phyloP scores from a whole-genome alignment of 2,888 invertebrate species.

The Lepidonotus clava region DNA sequence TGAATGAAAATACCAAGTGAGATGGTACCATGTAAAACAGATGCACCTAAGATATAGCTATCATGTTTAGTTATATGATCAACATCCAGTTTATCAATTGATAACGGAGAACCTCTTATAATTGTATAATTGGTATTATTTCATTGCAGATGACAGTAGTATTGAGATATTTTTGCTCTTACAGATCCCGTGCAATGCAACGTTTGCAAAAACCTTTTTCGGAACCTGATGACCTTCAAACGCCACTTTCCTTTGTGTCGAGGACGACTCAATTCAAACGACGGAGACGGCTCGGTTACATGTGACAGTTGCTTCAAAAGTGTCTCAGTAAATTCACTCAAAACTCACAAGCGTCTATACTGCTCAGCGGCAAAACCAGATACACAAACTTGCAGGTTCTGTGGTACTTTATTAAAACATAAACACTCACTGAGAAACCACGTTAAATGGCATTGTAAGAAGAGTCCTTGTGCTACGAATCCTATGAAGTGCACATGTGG shows the following conservation, averaged over 20 bases:
- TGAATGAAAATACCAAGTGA: too few species aligned
- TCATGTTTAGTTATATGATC: not conserved
- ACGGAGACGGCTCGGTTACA: not conserved
- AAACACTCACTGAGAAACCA: slow-evolving; percentile 35
- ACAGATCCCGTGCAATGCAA: slow-evolving; percentile 38
- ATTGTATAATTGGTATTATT: too few species aligned
- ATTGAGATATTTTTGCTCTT: too few species aligned
- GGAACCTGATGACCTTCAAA: slow-evolving; percentile 21
- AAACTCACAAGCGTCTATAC: slow-evolving; percentile 12
- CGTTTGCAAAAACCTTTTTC: slow-evolving; percentile 1
- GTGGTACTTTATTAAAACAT: not conserved
- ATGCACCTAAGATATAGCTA: not conserved
- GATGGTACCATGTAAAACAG: too few species aligned
- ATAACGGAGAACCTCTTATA: not conserved
- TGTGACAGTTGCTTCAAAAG: not conserved
- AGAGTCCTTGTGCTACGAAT: not conserved
- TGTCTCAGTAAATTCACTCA: not conserved
- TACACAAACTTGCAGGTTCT: not conserved
- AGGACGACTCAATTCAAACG: not conserved
- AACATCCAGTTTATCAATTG: not conserved
- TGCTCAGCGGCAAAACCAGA: slow-evolving; percentile 14
- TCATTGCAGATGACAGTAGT: too few species aligned
- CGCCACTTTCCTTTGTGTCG: not conserved
- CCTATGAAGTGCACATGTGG: slow-evolving; percentile 2
- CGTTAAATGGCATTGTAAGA: slow-evolving; percentile 29